These are phyloP conservation scores for Bedellia somnulentella DNA, from an alignment of 2,888 invertebrate species.

Conservation along the genomic window DNA sequence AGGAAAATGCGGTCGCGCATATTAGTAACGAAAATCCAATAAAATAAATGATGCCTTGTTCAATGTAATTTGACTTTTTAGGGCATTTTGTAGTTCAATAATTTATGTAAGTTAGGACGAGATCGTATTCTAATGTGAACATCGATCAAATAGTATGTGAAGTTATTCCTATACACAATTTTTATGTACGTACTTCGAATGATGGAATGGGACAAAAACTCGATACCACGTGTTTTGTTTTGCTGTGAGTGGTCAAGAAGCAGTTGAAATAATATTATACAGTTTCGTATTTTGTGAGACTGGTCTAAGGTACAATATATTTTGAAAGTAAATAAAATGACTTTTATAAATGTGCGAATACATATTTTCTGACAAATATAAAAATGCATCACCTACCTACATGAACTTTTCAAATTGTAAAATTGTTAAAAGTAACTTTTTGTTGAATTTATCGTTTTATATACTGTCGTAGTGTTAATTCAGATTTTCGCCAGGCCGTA, in stretches of 20 bases:
- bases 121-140: constrained; percentile 40
- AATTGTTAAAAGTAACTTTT: too few species aligned
- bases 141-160: constrained; percentile 49
- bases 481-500: constrained; percentile 58
- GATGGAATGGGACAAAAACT: constrained; percentile 15
- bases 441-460: constrained; percentile 44
- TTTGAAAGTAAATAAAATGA: constrained; percentile 17
- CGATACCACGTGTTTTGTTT: constrained; percentile 29
- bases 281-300: constrained; percentile 53
- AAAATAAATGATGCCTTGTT: constrained; percentile 55
- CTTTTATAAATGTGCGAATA: background rate
- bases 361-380: constrained; percentile 32
- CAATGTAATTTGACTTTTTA: constrained; percentile 50
- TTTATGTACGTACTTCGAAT: constrained; percentile 24
- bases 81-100: constrained; percentile 57
- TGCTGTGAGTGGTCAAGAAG: too few species aligned
- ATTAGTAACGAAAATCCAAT: constrained; percentile 60
- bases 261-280: constrained; percentile 56
- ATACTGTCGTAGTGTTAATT: constrained; percentile 51
- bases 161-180: constrained; percentile 21
- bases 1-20: constrained; percentile 61
- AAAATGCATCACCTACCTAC: constrained; percentile 34
- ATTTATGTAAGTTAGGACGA: constrained; percentile 47
- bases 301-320: constrained; percentile 53
- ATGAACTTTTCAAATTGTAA: too few species aligned